Conservation (phyloP, 2,797 vertebrate species). For the Melanotaenia nigrans region DNA sequence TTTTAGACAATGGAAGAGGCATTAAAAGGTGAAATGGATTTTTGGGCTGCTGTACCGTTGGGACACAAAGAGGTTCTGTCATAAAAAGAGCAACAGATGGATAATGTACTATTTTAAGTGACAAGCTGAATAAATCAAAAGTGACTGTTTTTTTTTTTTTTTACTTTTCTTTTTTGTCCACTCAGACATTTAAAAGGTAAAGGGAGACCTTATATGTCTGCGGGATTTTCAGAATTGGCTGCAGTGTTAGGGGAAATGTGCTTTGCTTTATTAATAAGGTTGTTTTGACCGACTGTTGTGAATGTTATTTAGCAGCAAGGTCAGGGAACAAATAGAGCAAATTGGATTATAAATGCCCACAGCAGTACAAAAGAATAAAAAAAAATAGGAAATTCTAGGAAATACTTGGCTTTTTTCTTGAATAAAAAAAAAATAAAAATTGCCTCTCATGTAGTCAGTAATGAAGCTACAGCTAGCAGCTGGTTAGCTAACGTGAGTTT, state of each 20-base stretch:
- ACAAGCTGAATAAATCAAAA: constrained; percentile 70
- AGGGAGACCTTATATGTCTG: constrained; percentile 10
- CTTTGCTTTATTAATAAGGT: constrained; percentile 15
- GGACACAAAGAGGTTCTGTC: constrained; percentile 52
- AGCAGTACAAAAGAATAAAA: background rate
- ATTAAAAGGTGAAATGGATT: constrained; percentile 69
- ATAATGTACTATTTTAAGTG: constrained; percentile 62
- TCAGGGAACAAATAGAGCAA: constrained; percentile 22
- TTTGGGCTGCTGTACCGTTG: constrained; percentile 48
- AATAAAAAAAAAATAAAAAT: background rate
- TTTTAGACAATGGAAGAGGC: constrained; percentile 50
- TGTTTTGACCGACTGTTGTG: constrained; percentile 26
- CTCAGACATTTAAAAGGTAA: background rate
- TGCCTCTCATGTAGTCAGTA: background rate
- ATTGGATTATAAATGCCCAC: constrained; percentile 15
- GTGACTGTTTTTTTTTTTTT: constrained; percentile 28
- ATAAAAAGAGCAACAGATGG: constrained; percentile 51
- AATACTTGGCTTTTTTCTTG: background rate
- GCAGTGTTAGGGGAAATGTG: background rate
- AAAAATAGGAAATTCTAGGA: constrained; percentile 9
- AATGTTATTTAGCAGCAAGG: constrained; percentile 24
- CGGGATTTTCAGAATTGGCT: constrained; percentile 15
- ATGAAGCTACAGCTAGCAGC: background rate
- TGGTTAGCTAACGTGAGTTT: background rate
- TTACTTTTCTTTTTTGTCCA: constrained; percentile 16